These are phyloP conservation scores for Valencia hispanica DNA, from an alignment of 2,797 vertebrate species.

Conservation along the genomic window DNA sequence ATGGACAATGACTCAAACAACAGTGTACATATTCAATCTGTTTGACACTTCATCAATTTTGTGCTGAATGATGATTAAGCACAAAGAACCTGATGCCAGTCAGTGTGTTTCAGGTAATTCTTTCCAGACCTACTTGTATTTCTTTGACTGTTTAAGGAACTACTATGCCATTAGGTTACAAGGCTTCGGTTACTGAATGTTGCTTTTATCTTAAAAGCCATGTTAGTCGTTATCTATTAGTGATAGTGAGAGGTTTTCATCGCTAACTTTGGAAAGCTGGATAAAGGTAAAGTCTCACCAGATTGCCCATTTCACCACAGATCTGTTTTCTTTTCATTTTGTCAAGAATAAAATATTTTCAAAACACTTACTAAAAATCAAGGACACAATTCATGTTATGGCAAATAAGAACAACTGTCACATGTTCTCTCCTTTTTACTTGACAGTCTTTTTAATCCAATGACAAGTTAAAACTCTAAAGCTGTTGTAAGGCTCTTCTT, in stretches of 20 bases:
- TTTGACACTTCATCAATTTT: not conserved
- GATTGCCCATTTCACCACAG: too few species aligned
- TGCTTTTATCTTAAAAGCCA: not conserved
- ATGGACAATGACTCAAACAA: not conserved
- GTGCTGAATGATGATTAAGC: not conserved
- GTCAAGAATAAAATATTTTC: too few species aligned
- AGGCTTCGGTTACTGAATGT: not conserved
- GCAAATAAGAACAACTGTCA: too few species aligned
- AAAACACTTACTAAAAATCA: too few species aligned
- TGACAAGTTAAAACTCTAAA: too few species aligned
- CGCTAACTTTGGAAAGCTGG: not conserved
- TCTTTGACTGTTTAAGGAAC: not conserved
- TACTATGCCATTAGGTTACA: not conserved
- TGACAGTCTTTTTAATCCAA: too few species aligned
- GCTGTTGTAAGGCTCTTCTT: too few species aligned
- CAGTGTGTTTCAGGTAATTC: not conserved
- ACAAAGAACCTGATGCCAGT: not conserved
- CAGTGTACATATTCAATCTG: not conserved
- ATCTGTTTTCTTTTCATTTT: too few species aligned
- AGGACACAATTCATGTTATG: too few species aligned
- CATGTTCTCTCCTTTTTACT: too few species aligned
- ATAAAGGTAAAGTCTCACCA: not conserved
- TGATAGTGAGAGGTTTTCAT: not conserved
- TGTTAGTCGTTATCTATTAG: not conserved
- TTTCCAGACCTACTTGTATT: not conserved